phyloP scores from a whole-genome alignment of 2,888 invertebrate genomes.

The Ctena decussata region DNA sequence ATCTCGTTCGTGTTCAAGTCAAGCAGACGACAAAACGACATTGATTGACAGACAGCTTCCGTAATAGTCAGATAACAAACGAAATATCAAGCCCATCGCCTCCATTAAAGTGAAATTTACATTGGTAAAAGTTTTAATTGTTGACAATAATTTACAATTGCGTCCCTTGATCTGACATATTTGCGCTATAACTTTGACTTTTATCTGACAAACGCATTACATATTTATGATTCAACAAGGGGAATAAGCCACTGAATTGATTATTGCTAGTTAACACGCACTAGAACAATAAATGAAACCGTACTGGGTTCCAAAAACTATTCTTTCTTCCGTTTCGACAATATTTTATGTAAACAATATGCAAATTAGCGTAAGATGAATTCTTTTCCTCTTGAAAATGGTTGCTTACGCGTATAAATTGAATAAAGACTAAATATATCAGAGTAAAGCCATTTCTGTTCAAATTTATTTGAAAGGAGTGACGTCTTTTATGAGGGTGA shows the following conservation, averaged over 20 bases:
- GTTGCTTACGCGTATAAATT: background rate
- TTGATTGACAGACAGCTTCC: background rate
- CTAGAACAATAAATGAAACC: slow-evolving; percentile 39
- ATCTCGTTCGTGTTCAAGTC: background rate
- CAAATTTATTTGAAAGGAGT: background rate
- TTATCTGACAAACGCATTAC: slow-evolving; percentile 58
- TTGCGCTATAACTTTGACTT: slow-evolving; percentile 49
- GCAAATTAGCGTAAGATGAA: slow-evolving; percentile 21
- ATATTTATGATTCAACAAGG: slow-evolving; percentile 53
- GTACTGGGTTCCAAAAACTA: slow-evolving; percentile 18
- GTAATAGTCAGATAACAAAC: slow-evolving; percentile 6
- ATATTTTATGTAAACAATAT: slow-evolving; percentile 42
- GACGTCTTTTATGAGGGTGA: background rate
- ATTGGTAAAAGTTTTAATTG: slow-evolving; percentile 44
- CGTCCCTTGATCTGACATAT: slow-evolving; percentile 53
- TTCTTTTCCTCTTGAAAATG: background rate
- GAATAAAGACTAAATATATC: background rate
- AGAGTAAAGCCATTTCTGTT: background rate
- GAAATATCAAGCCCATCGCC: background rate
- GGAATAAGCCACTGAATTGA: slow-evolving; percentile 3
- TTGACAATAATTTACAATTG: slow-evolving; percentile 44
- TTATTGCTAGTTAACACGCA: slow-evolving; percentile 46
- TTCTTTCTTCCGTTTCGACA: slow-evolving; percentile 27
- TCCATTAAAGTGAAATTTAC: background rate
- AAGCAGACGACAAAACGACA: background rate